These are phyloP conservation scores for Campopleginae sp. DNA, from an alignment of 2,888 invertebrate genomes.

Conservation along the genomic window DNA sequence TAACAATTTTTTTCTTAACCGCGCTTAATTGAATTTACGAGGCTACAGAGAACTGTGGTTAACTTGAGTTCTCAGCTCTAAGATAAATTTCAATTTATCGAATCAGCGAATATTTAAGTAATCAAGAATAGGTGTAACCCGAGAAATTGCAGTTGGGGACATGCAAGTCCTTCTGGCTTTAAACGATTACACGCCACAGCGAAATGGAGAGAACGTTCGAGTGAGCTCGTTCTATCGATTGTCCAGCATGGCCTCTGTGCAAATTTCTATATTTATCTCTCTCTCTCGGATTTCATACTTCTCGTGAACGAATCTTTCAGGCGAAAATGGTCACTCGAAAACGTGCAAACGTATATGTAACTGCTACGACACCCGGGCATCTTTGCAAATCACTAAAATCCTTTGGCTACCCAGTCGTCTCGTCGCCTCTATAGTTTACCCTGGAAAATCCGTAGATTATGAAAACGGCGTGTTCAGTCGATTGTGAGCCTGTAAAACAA, in stretches of 20 bases:
- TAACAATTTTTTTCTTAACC: not conserved
- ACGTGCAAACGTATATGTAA: not conserved
- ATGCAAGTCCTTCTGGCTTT: constrained; percentile 54
- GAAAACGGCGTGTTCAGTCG: not conserved
- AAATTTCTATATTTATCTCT: not conserved
- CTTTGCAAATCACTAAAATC: constrained; percentile 11
- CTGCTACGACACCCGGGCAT: not conserved
- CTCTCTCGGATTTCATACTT: constrained; percentile 32
- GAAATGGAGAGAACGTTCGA: constrained; percentile 28
- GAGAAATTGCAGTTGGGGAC: constrained; percentile 23
- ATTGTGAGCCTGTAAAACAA: not conserved
- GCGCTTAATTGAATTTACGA: not conserved
- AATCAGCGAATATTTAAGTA: constrained; percentile 27
- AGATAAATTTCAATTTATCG: constrained; percentile 42
- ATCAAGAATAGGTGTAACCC: constrained; percentile 23
- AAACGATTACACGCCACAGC: constrained; percentile 41
- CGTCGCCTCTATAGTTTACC: constrained; percentile 21
- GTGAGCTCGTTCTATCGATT: constrained; percentile 41
- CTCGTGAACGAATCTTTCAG: constrained; percentile 16
- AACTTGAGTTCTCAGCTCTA: not conserved
- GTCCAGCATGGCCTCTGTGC: constrained; percentile 30
- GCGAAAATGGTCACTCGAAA: constrained; percentile 23
- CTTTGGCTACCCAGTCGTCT: constrained; percentile 23
- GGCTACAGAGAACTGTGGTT: not conserved
- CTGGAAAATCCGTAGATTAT: constrained; percentile 1